Conservation (phyloP, 2,888 invertebrate species). For the Penaeus monodon region DNA sequence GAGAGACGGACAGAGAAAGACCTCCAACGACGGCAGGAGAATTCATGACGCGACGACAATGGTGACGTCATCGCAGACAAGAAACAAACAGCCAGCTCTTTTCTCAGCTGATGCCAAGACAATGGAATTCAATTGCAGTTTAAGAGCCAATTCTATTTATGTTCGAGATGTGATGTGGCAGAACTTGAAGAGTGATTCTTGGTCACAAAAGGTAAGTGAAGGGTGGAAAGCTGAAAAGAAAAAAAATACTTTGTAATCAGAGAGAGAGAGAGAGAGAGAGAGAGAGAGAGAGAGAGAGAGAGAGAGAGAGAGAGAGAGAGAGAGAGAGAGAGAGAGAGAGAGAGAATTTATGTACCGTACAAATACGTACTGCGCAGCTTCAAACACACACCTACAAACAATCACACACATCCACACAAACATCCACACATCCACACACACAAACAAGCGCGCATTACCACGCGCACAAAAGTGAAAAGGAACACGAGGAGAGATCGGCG, state of each 20-base stretch:
- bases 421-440: not conserved
- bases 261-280: not conserved
- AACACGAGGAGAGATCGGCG: too few relatives aligned
- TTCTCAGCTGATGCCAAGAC: too few relatives aligned
- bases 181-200: not conserved
- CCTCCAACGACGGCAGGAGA: too few relatives aligned
- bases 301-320: conserved; percentile 15
- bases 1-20: not conserved
- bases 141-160: not conserved
- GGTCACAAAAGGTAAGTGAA: not conserved
- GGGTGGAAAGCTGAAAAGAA: not conserved
- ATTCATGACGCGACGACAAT: too few relatives aligned
- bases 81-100: too few relatives aligned
- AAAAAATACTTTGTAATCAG: not conserved
- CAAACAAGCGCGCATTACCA: not conserved
- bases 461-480: too few relatives aligned
- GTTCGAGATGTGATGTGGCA: not conserved
- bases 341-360: not conserved
- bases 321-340: conserved; percentile 20
- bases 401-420: not conserved
- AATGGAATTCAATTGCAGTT: too few relatives aligned
- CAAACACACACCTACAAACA: not conserved
- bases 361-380: not conserved
- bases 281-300: conserved; percentile 11
- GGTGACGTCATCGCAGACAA: too few relatives aligned